These are phyloP conservation scores for Isurus oxyrinchus DNA, from an alignment of 2,113 vertebrate genomes.

Conservation along the genomic window DNA sequence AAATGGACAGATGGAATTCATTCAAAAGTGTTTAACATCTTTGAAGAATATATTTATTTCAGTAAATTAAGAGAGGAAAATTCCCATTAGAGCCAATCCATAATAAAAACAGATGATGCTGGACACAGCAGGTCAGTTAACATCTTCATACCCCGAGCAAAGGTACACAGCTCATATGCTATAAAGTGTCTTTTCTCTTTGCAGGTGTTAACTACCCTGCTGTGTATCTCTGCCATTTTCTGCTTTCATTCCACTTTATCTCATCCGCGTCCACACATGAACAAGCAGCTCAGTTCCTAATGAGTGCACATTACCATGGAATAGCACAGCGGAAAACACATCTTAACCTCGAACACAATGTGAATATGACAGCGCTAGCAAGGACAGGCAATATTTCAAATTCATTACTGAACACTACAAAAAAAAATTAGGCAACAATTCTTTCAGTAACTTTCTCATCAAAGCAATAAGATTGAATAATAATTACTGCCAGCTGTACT, in stretches of 20 bases:
- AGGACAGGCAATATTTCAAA: background rate
- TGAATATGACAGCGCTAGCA: background rate
- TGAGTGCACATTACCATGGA: background rate
- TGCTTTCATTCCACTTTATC: background rate
- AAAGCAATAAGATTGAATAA: background rate
- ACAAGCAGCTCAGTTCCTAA: background rate
- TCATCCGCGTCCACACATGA: background rate
- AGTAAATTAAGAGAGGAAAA: background rate
- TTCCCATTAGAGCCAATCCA: background rate
- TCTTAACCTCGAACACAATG: background rate
- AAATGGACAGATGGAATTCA: background rate
- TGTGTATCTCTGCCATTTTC: background rate
- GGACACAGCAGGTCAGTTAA: background rate
- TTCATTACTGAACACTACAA: background rate
- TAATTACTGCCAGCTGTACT: background rate
- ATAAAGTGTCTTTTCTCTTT: background rate
- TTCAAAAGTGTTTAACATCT: background rate
- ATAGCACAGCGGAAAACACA: background rate
- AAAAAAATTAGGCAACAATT: background rate
- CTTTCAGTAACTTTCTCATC: background rate
- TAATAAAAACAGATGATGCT: background rate
- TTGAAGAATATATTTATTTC: background rate
- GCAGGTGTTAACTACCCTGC: background rate
- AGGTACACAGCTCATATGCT: background rate
- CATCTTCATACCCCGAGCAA: background rate